Conservation (phyloP, 1,140 invertebrate genomes). For the Arion vulgaris region DNA sequence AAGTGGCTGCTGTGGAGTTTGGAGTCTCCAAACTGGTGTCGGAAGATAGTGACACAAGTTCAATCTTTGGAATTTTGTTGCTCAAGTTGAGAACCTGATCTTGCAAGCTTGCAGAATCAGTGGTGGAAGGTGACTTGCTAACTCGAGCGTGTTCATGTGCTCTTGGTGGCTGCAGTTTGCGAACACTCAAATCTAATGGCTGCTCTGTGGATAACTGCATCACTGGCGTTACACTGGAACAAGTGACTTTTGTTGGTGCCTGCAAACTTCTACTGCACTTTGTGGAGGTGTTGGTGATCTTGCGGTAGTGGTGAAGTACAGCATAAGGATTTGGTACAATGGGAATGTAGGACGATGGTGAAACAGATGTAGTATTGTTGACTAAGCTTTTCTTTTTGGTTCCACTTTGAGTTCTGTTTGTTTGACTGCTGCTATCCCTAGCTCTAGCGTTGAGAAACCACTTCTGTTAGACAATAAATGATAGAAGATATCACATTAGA, state of each 20-base stretch:
- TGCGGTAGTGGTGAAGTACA: constrained; percentile 27
- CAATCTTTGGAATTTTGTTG: constrained; percentile 34
- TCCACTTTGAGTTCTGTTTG: neutral
- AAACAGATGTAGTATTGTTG: constrained; percentile 39
- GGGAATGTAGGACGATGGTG: constrained; percentile 60
- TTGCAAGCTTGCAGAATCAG: constrained; percentile 18
- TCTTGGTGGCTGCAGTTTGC: constrained; percentile 71
- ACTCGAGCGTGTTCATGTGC: constrained; percentile 49
- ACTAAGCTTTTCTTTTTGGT: constrained; percentile 44
- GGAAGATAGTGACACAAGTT: constrained; percentile 30
- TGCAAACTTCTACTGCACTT: neutral
- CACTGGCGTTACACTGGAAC: neutral
- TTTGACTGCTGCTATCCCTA: neutral
- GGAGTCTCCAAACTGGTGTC: constrained; percentile 34
- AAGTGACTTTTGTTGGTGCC: constrained; percentile 6
- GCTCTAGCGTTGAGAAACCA: neutral
- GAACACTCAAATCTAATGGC: constrained; percentile 90
- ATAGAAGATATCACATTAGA: no score
- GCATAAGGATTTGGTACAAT: constrained; percentile 60
- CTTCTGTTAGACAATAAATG: neutral
- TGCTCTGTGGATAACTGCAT: constrained; percentile 65
- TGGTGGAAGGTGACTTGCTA: neutral
- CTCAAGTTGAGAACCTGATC: constrained; percentile 66
- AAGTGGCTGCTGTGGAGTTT: constrained; percentile 16
- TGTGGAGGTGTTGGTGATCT: neutral